Evolutionary conservation across 1,140 invertebrate genomes (phyloP).

Genomic region (Scaptomyza hsui): DNA sequence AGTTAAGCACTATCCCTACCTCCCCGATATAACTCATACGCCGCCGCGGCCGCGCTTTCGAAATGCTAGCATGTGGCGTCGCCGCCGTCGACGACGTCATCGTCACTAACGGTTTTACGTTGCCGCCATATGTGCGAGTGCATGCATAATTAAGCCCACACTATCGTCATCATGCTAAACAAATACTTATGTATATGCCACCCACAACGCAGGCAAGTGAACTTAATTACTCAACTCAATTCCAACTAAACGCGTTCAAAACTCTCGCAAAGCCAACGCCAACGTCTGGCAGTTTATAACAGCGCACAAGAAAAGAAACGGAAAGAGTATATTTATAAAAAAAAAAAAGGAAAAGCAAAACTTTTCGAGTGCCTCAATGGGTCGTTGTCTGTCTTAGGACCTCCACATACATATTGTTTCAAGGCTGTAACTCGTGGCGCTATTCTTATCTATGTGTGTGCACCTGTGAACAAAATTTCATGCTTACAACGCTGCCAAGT

Average conservation of each 20-base stretch:
- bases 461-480: slow-evolving; percentile 46
- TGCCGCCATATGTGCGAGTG: slow-evolving; percentile 38
- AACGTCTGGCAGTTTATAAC: slow-evolving; percentile 1
- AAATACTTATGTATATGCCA: slow-evolving; percentile 10
- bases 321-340: not conserved
- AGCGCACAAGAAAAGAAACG: not conserved
- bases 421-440: slow-evolving; percentile 58
- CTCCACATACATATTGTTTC: slow-evolving; percentile 42
- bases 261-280: slow-evolving; percentile 4
- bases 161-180: slow-evolving; percentile 14
- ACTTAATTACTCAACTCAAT: slow-evolving; percentile 52
- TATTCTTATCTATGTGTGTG: slow-evolving; percentile 47
- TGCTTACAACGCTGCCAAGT: slow-evolving; percentile 55
- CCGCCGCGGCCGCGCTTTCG: slow-evolving; percentile 60
- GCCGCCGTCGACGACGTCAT: slow-evolving; percentile 59
- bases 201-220: slow-evolving; percentile 24
- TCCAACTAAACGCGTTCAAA: slow-evolving; percentile 37
- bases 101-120: slow-evolving; percentile 19
- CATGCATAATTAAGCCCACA: slow-evolving; percentile 57
- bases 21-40: slow-evolving; percentile 42
- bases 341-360: slow-evolving; percentile 25
- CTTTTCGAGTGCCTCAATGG: slow-evolving; percentile 37
- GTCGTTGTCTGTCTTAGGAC: slow-evolving; percentile 12
- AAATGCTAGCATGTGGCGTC: slow-evolving; percentile 62
- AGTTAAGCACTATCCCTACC: not conserved